Percentiles rank a stretch among this genome's conserved stretches.
Evolutionary conservation across 2,113 vertebrate species (phyloP).

Genomic region (Brienomyrus longianalis): DNA sequence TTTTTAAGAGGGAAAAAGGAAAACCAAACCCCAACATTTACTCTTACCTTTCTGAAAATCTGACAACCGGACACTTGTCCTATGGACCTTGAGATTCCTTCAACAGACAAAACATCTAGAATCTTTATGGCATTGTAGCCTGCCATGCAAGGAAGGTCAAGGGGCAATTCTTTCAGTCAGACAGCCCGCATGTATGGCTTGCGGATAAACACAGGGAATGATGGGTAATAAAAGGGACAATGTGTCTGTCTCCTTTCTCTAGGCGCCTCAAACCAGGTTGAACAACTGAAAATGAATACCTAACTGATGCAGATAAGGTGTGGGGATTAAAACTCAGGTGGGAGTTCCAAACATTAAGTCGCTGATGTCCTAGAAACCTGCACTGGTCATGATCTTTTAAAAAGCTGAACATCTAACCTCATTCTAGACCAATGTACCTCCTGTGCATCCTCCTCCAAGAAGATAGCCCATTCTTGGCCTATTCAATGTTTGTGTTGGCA

Average conservation of each 20-base stretch:
- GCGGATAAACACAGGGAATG: conserved; percentile 7
- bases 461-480: neutral
- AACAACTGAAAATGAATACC: conserved; percentile 15
- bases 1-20: neutral
- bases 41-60: neutral
- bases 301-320: neutral
- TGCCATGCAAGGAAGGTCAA: neutral
- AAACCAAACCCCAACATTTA: neutral
- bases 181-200: neutral
- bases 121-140: neutral
- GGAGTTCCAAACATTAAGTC: neutral
- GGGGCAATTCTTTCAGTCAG: neutral
- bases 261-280: conserved; percentile 7
- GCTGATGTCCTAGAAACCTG: neutral
- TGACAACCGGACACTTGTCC: neutral
- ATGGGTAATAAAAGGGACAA: neutral
- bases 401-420: neutral
- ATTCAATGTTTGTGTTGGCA: neutral
- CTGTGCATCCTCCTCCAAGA: neutral
- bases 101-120: neutral
- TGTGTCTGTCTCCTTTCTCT: neutral
- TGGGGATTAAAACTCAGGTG: neutral
- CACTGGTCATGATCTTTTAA: neutral
- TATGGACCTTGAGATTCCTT: neutral
- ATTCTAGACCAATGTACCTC: neutral